phyloP scores from a whole-genome alignment of 1,140 invertebrate genomes.

The Diorhabda elongata region DNA sequence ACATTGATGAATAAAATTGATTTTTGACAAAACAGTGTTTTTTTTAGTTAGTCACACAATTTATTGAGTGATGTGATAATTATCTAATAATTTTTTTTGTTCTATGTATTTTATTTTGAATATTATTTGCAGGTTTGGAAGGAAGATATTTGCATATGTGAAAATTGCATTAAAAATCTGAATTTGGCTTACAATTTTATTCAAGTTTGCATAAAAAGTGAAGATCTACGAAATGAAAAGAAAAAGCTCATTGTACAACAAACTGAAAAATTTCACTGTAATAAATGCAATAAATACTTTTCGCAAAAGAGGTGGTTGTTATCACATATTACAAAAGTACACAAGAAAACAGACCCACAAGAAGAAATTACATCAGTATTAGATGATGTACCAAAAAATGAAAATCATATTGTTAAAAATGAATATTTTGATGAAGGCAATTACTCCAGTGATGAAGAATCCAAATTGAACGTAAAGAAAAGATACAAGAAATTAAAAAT shows the following conservation, averaged over 20 bases:
- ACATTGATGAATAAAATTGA: no score
- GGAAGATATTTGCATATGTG: conserved; percentile 20
- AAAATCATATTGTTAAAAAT: neutral
- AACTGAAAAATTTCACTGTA: conserved; percentile 17
- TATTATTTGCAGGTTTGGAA: conserved; percentile 26
- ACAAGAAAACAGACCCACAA: conserved; percentile 13
- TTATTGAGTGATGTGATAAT: no score
- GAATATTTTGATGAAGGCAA: conserved; percentile 4
- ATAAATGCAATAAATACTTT: conserved; percentile 27
- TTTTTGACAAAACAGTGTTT: no score
- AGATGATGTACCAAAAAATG: neutral
- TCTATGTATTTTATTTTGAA: conserved; percentile 10
- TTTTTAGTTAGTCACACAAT: no score
- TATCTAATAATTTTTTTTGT: no score
- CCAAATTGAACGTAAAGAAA: conserved; percentile 4
- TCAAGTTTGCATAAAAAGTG: conserved; percentile 23
- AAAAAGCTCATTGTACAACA: conserved; percentile 3
- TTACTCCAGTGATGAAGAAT: conserved; percentile 20
- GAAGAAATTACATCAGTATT: conserved; percentile 16
- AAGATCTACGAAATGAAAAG: conserved; percentile 17
- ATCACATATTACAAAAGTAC: conserved; percentile 26
- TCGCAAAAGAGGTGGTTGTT: conserved; percentile 25
- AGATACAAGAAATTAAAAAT: conserved; percentile 24
- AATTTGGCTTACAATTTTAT: conserved; percentile 26
- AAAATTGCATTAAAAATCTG: conserved; percentile 22